These are phyloP conservation scores for Sardina pilchardus DNA, from an alignment of 2,113 vertebrate genomes.

Conservation along the genomic window DNA sequence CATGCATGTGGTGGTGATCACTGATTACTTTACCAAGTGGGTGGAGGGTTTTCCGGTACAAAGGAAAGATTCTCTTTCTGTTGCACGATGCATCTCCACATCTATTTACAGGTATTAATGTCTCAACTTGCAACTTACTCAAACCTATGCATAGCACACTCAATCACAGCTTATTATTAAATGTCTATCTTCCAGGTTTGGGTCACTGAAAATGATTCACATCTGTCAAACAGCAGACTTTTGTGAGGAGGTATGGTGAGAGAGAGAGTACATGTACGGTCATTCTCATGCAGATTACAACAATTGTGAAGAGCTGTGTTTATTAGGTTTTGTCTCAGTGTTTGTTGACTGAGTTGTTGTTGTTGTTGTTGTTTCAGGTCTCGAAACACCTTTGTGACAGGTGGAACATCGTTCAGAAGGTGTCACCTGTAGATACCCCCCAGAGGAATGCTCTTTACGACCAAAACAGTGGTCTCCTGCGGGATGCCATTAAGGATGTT, in stretches of 20 bases:
- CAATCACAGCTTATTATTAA: background rate
- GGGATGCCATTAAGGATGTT: slow-evolving; percentile 73
- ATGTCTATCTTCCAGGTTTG: slow-evolving; percentile 72
- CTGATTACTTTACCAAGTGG: slow-evolving; percentile 89
- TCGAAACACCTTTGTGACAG: slow-evolving; percentile 71
- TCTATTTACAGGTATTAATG: slow-evolving; percentile 79
- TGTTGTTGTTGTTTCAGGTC: slow-evolving; percentile 64
- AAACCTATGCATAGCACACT: background rate
- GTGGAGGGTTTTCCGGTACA: slow-evolving; percentile 81
- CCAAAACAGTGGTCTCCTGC: slow-evolving; percentile 65
- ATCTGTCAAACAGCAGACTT: slow-evolving; percentile 76
- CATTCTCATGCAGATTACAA: background rate
- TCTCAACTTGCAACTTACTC: background rate
- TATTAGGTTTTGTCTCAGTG: background rate
- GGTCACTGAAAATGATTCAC: slow-evolving; percentile 78
- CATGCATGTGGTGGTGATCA: slow-evolving; percentile 71
- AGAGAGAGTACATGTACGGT: background rate
- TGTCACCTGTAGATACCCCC: slow-evolving; percentile 66
- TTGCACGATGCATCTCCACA: slow-evolving; percentile 81
- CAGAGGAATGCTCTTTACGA: slow-evolving; percentile 70
- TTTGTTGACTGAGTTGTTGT: background rate
- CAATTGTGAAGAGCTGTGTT: background rate
- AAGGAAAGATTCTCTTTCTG: slow-evolving; percentile 75
- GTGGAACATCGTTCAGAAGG: slow-evolving; percentile 79
- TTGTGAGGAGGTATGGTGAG: slow-evolving; percentile 80